These are phyloP conservation scores for Ophion obscuratus DNA, from an alignment of 2,888 invertebrate species.

Conservation along the genomic window DNA sequence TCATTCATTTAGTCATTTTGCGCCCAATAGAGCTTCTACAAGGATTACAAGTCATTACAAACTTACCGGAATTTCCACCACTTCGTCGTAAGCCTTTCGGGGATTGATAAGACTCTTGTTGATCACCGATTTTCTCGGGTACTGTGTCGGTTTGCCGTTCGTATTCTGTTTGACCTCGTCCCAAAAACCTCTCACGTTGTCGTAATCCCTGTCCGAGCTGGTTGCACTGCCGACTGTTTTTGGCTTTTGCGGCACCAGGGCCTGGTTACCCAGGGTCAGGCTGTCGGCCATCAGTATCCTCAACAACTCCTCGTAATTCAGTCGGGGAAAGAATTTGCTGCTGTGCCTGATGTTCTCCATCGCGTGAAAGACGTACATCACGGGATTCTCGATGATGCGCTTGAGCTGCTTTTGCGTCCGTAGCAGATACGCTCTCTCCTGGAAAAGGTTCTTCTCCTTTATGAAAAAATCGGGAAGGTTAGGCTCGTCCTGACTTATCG, in stretches of 20 bases:
- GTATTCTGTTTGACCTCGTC: constrained; percentile 66
- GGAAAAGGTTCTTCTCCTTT: constrained; percentile 89
- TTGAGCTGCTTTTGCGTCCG: constrained; percentile 89
- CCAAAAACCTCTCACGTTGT: constrained; percentile 73
- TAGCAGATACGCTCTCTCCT: constrained; percentile 87
- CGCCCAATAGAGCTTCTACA: no score
- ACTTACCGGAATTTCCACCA: constrained; percentile 80
- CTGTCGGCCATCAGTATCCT: constrained; percentile 86
- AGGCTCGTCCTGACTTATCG: constrained; percentile 86
- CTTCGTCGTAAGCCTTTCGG: constrained; percentile 75
- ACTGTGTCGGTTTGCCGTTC: constrained; percentile 59
- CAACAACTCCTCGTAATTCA: constrained; percentile 87
- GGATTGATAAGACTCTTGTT: constrained; percentile 76
- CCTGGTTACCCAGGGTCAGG: constrained; percentile 76
- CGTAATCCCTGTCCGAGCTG: constrained; percentile 52
- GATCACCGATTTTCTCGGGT: constrained; percentile 62
- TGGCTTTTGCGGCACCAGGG: constrained; percentile 29
- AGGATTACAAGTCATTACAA: not conserved
- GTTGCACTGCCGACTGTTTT: not conserved
- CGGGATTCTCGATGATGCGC: constrained; percentile 89
- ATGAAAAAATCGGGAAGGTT: constrained; percentile 90
- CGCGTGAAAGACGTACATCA: constrained; percentile 89
- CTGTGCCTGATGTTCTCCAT: constrained; percentile 89
- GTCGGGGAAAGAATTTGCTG: constrained; percentile 87
- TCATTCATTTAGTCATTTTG: no score